phyloP scores from a whole-genome alignment of 2,888 invertebrate genomes.

The Apocheima hispidaria region DNA sequence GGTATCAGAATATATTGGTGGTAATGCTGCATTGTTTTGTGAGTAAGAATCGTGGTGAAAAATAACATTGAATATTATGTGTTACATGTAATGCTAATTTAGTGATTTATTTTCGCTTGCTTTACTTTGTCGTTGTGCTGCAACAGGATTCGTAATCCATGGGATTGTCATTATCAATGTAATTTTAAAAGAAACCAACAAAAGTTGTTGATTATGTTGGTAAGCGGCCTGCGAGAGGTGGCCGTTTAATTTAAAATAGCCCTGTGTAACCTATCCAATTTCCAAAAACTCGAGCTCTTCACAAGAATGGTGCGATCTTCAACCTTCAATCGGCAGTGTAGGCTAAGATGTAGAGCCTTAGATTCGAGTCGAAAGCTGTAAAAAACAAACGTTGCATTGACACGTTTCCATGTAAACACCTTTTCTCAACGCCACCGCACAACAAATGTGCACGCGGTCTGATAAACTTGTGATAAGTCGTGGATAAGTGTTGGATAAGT shows the following conservation, averaged over 20 bases:
- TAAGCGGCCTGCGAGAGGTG: too few species aligned
- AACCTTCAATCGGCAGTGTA: too few species aligned
- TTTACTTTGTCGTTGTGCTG: too few species aligned
- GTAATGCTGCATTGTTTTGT: slow-evolving; percentile 32
- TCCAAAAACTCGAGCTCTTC: too few species aligned
- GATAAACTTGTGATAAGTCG: slow-evolving; percentile 20
- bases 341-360: too few species aligned
- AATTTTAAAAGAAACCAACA: too few species aligned
- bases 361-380: neutral
- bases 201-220: too few species aligned
- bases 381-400: slow-evolving; percentile 6
- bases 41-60: slow-evolving; percentile 17
- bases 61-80: neutral
- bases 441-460: slow-evolving; percentile 36
- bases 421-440: slow-evolving; percentile 24
- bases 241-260: too few species aligned
- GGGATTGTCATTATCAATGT: too few species aligned
- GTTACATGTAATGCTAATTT: neutral
- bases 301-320: too few species aligned
- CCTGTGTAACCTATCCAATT: too few species aligned
- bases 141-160: too few species aligned
- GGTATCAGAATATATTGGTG: slow-evolving; percentile 32
- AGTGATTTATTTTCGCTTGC: neutral
- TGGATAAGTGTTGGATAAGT: slow-evolving; percentile 34
- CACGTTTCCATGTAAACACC: slow-evolving; percentile 36